These are phyloP conservation scores for Pheosia tremula DNA, from an alignment of 2,888 invertebrate genomes.

Conservation along the genomic window DNA sequence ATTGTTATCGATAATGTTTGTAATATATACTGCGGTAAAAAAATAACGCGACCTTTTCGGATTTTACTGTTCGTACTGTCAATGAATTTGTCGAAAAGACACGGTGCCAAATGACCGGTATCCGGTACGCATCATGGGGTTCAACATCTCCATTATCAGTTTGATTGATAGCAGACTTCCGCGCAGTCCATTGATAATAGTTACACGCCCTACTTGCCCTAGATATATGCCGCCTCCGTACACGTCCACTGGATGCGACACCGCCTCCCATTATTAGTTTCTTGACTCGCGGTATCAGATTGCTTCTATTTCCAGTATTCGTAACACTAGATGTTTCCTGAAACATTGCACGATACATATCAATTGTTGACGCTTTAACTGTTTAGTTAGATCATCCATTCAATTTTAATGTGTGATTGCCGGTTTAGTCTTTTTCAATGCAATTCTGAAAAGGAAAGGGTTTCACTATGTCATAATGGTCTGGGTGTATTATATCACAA, in stretches of 20 bases:
- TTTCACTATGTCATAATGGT: constrained; percentile 35
- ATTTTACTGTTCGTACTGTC: constrained; percentile 1
- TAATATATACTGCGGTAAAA: too few relatives aligned
- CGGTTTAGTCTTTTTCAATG: constrained; percentile 17
- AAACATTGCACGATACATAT: constrained; percentile 15
- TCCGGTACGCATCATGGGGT: constrained; percentile 66
- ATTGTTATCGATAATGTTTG: too few relatives aligned
- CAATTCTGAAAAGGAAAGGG: constrained; percentile 32
- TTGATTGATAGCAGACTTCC: constrained; percentile 79
- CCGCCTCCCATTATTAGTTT: constrained; percentile 48
- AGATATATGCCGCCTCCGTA: constrained; percentile 21
- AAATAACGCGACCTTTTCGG: not conserved
- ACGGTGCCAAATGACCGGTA: constrained; percentile 51
- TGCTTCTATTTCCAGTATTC: constrained; percentile 46
- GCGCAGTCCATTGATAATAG: constrained; percentile 56
- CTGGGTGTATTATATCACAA: constrained; percentile 45
- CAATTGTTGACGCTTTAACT: constrained; percentile 23
- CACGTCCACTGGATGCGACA: constrained; percentile 32
- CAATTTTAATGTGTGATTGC: constrained; percentile 20
- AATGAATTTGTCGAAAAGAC: constrained; percentile 41
- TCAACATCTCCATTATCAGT: constrained; percentile 74
- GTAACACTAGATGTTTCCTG: constrained; percentile 42
- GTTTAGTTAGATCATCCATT: constrained; percentile 29
- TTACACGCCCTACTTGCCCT: constrained; percentile 62
- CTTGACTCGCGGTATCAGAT: constrained; percentile 49